Base-by-base conservation (phyloP, 2,888 invertebrate species). In the Cheilosia urbana region DNA sequence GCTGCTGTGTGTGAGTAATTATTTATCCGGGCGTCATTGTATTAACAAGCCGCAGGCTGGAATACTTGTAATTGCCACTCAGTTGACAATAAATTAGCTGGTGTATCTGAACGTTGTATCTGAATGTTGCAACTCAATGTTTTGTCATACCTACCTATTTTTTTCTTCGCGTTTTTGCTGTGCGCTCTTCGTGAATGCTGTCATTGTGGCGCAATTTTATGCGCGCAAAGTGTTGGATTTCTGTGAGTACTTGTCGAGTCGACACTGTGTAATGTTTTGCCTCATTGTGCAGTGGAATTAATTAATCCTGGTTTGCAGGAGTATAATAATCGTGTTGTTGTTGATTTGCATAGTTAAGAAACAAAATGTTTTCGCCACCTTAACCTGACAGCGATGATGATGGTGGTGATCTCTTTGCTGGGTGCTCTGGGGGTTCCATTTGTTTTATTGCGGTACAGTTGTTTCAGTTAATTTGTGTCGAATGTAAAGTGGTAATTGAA, bases 1-100 rank as follows among this genome's bases (percentile, higher is more conserved):
- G 24, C 63, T 75, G 69, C 63, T 75, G 69, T 69, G 75, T 71
- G 65, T 71, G 71, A 76, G 69, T 79, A 79, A 79, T 84, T 73
- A 84, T 79, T 75, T 75, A 79, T 79, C 58, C 65, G 45, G 47
- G 45, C 57, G 60, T 63, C 40, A 69, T 75, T 75, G 73, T 80
- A 40, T 42, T 17, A 53, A 47, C 47, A 53, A 84, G 71, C 80
- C 84, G 34, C 71, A 75, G 45, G 75, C 75, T 84, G 75, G 71
- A 75, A 76, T 51, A 47, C 80, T 66, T 76, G 84, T 84, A 84
- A 80, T 84, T 84, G 84, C 80, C 84, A 84, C 80, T 80, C 80
- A 80, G 84, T 84, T 84, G 71, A 84, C 84, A 80, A 84, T 84
- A 84, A 84, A 84, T 84, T 84, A 84, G 49, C 80, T 84, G 80